Evolutionary conservation across 2,888 invertebrate genomes (phyloP).

Genomic region (Oscheius onirici): DNA sequence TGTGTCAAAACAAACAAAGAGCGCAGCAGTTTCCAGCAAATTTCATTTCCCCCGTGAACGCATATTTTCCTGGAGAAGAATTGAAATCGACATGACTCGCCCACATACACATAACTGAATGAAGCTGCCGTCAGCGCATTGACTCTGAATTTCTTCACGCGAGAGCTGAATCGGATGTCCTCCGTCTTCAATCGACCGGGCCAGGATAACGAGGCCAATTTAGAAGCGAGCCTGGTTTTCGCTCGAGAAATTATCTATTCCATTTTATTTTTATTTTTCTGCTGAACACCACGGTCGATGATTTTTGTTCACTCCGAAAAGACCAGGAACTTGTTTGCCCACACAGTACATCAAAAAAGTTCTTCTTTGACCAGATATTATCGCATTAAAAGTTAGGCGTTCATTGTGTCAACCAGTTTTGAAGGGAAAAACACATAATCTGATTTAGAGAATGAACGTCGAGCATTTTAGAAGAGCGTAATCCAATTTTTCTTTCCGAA

Average conservation of each 20-base stretch:
- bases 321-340: too few relatives aligned
- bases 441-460: too few relatives aligned
- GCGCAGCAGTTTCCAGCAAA: neutral
- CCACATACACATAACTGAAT: neutral
- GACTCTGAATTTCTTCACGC: too few relatives aligned
- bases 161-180: neutral
- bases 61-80: neutral
- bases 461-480: too few relatives aligned
- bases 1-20: too few relatives aligned
- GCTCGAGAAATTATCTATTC: neutral
- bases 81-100: neutral
- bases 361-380: neutral
- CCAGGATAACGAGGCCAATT: neutral
- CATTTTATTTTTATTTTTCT: too few relatives aligned
- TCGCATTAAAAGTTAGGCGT: neutral
- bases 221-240: neutral
- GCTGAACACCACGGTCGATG: too few relatives aligned
- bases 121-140: neutral
- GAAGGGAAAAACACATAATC: too few relatives aligned
- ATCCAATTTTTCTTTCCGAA: too few relatives aligned
- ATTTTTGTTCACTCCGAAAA: too few relatives aligned
- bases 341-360: too few relatives aligned
- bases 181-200: neutral
- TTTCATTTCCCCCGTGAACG: neutral
- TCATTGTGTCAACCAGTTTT: too few relatives aligned